Evolutionary conservation across 2,888 invertebrate species (phyloP).

Genomic region (Rotaria magnacalcarata): DNA sequence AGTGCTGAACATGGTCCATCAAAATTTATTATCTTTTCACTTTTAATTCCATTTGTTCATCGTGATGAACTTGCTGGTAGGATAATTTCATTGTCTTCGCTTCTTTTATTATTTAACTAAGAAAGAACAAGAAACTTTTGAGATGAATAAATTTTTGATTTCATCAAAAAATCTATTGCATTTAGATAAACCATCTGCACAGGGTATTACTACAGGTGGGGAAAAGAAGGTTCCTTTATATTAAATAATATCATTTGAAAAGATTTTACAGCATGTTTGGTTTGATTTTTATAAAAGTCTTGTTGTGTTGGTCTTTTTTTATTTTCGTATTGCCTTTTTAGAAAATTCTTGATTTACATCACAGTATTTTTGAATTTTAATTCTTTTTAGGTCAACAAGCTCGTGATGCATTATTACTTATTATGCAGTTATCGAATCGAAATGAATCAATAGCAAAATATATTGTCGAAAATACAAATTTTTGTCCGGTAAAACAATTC

Average conservation of each 20-base stretch:
- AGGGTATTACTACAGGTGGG: slow-evolving; percentile 29
- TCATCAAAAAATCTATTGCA: not conserved
- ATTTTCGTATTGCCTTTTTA: not conserved
- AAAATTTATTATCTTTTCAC: slow-evolving; percentile 76
- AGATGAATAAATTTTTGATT: no score
- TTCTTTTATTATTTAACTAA: no score
- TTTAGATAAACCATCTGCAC: slow-evolving; percentile 12
- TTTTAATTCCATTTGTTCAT: slow-evolving; percentile 81
- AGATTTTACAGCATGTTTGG: not conserved
- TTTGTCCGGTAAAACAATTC: slow-evolving; percentile 71
- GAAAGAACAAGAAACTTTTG: no score
- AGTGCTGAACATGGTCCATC: slow-evolving; percentile 53
- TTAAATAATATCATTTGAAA: not conserved
- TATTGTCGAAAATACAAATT: slow-evolving; percentile 80
- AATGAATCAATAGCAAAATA: slow-evolving; percentile 76
- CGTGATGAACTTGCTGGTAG: slow-evolving; percentile 71
- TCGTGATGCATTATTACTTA: slow-evolving; percentile 79
- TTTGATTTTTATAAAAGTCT: not conserved
- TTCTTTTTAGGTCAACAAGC: slow-evolving; percentile 73
- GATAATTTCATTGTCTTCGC: not conserved
- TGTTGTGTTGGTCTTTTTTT: not conserved
- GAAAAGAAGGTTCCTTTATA: not conserved
- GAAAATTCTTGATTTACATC: not conserved
- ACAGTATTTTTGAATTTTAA: not conserved
- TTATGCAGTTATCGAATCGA: slow-evolving; percentile 82